Evolutionary conservation across 2,888 invertebrate genomes (phyloP).

Genomic region (Agriopis aurantiaria): DNA sequence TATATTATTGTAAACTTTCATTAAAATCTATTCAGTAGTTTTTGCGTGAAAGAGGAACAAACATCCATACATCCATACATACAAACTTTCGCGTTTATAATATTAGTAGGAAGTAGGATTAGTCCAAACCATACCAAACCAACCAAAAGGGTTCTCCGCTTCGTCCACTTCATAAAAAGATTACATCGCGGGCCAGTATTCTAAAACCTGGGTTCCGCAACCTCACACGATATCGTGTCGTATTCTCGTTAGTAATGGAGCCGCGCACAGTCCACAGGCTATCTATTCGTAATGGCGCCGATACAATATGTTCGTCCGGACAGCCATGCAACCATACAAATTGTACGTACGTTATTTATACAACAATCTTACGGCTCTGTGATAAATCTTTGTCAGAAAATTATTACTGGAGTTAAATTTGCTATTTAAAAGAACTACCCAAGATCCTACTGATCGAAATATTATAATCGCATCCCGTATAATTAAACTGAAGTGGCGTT

Average conservation of each 20-base stretch:
- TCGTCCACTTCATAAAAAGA: too few species aligned
- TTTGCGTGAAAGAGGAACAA: too few species aligned
- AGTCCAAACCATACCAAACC: too few species aligned
- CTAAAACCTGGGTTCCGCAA: too few species aligned
- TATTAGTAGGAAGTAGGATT: too few species aligned
- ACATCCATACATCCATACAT: too few species aligned
- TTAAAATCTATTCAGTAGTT: too few species aligned
- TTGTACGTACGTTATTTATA: constrained; percentile 14
- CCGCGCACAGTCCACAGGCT: constrained; percentile 50
- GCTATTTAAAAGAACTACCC: neutral
- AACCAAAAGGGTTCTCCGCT: too few species aligned
- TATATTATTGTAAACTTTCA: too few species aligned
- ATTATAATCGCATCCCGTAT: neutral
- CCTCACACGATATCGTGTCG: neutral
- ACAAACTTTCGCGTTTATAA: too few species aligned
- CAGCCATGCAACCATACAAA: constrained; percentile 16
- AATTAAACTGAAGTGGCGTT: too few species aligned
- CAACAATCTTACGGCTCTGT: constrained; percentile 13
- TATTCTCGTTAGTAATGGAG: constrained; percentile 44
- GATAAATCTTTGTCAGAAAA: constrained; percentile 24
- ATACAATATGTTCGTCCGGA: constrained; percentile 47
- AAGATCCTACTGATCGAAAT: neutral
- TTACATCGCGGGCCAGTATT: too few species aligned
- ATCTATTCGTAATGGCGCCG: constrained; percentile 53
- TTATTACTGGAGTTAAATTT: constrained; percentile 5